Evolutionary conservation across 2,113 vertebrate genomes (phyloP).

Genomic region (Rhizomys pruinosus): DNA sequence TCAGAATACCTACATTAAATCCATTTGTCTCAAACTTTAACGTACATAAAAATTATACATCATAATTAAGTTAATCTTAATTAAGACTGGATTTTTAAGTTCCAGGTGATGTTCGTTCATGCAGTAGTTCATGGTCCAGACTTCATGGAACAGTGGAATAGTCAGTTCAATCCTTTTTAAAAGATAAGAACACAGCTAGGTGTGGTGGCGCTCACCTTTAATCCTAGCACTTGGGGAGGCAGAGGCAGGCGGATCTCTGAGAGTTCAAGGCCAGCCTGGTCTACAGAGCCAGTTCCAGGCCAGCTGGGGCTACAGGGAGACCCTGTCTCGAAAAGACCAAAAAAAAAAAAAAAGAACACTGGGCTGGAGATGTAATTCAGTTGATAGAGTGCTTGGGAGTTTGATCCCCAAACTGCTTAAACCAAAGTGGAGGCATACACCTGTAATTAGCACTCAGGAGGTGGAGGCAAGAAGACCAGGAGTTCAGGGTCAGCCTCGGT

Average conservation of each 20-base stretch:
- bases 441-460: background rate
- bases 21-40: background rate
- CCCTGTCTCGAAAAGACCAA: too few species aligned
- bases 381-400: background rate
- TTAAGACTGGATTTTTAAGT: constrained; percentile 2
- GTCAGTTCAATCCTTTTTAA: constrained; percentile 1
- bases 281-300: too few species aligned
- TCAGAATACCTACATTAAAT: background rate
- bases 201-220: too few species aligned
- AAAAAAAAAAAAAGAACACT: too few species aligned
- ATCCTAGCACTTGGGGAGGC: too few species aligned
- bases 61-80: background rate
- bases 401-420: background rate
- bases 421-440: background rate
- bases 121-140: background rate
- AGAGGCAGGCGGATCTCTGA: too few species aligned
- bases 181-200: constrained; percentile 35
- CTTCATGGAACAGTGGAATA: background rate
- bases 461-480: background rate
- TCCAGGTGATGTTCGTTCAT: background rate
- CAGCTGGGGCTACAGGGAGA: too few species aligned
- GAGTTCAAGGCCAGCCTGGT: too few species aligned
- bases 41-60: background rate
- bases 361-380: background rate
- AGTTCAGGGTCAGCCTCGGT: background rate